Evolutionary conservation across 2,797 vertebrate genomes (phyloP), one percentile per base, ranked within the genome.

Genomic region (Pyrocephalus nanus): DNA sequence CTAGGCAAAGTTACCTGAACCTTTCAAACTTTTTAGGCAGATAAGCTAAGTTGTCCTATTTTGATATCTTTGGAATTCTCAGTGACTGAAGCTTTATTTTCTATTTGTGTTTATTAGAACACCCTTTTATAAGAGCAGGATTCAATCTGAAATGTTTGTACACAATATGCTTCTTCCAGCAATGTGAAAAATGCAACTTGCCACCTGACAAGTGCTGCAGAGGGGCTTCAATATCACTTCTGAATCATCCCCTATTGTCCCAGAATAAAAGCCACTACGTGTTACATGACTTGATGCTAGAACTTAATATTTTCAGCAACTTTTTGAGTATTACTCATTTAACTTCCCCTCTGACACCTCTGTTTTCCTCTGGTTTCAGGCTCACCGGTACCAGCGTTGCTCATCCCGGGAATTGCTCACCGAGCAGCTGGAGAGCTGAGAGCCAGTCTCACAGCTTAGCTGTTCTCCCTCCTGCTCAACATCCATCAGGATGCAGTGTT

Each of bases 1-100:
- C 18, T 58, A 54, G 47, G 26, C 36, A 75, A 86, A 89, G 40
- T 76, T 87, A 85, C 34, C 18, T 58, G 34, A 76, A 66, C 36
- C 32, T 82, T 92, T 95, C 50, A 40, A 75, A 86, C 22, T 21
- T 92, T 53, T 82, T 47, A 88, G 34, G 38, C 18, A 87, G 77
- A 82, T 50, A 85, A 92, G 13, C 47, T 0, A 2, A 51, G 16
- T n/a, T 64, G 21, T 64, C 16, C 21, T 78, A 1, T 76, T 83
- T 76, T 3, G 2, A 12, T 76, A 17, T 40, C 32, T 78, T 60
- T 82, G 15, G 11, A 76, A 38, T 78, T 81, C 26, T 66, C 62
- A 26, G 55, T 76, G 55, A 50, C 55, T 65, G n/a, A 66, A 79
- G 13, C 6, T 22, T 51, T 80, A 61, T 81, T 88, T 94, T 75